A percentile compares a stretch with the other conserved stretches of the same genome.
Conservation (phyloP, 2,888 invertebrate species). For the Tipula vernalis region DNA sequence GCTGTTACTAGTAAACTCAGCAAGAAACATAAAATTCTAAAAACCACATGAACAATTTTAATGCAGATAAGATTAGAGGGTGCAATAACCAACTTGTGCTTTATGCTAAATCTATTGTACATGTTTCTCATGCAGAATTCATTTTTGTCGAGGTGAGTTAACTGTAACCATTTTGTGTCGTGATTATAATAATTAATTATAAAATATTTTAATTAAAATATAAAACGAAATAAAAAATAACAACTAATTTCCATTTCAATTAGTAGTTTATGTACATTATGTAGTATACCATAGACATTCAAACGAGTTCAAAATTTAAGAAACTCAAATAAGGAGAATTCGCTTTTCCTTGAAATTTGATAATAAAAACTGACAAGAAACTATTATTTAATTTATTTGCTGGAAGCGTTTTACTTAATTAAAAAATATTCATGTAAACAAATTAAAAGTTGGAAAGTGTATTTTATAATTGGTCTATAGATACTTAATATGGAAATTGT, state of each 20-base stretch:
- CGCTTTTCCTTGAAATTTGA: not conserved
- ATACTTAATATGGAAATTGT: not conserved
- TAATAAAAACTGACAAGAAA: not conserved
- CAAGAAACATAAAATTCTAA: not conserved
- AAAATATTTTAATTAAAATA: not conserved
- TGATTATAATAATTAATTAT: not conserved
- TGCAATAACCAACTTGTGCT: not conserved
- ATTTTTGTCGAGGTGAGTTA: not conserved
- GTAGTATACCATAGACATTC: not conserved
- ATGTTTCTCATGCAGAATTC: not conserved
- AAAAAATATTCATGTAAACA: not conserved
- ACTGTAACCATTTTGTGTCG: not conserved
- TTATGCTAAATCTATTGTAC: not conserved
- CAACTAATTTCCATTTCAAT: not conserved
- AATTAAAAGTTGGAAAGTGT: not conserved
- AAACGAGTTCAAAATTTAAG: not conserved
- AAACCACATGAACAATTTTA: not conserved
- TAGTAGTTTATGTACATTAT: not conserved
- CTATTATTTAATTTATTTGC: not conserved
- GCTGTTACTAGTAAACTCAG: not conserved
- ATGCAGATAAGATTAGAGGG: not conserved
- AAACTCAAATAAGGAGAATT: not conserved
- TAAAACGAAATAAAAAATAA: not conserved
- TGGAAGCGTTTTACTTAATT: not conserved
- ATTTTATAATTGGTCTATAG: not conserved